Evolutionary conservation across 2,888 invertebrate genomes (phyloP).

Genomic region (Apantesis nais): DNA sequence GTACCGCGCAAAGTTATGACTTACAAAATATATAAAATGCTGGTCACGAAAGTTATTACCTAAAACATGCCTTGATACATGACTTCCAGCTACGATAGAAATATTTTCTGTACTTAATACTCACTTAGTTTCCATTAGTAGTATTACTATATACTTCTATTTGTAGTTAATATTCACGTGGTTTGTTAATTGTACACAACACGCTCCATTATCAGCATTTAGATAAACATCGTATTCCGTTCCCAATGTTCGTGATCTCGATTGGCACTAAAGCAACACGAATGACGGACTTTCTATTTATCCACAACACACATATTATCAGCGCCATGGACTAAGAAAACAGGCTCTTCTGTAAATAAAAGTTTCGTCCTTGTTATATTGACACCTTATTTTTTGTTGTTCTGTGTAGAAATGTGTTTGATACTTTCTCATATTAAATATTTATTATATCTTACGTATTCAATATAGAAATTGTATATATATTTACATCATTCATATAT

Average conservation of each 20-base stretch:
- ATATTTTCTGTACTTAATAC: background rate
- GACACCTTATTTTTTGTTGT: background rate
- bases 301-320: conserved; percentile 13
- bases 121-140: background rate
- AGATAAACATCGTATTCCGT: conserved; percentile 58
- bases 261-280: conserved; percentile 41
- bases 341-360: conserved; percentile 4
- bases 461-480: background rate
- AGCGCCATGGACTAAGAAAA: conserved; percentile 10
- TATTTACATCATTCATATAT: background rate
- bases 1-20: background rate
- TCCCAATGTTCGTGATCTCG: conserved; percentile 50
- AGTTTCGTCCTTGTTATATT: conserved; percentile 1
- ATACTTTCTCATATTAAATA: background rate
- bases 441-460: background rate
- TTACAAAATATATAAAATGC: background rate
- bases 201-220: conserved; percentile 53
- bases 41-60: background rate
- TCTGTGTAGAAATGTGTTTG: background rate
- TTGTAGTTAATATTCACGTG: conserved; percentile 9
- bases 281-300: conserved; percentile 30
- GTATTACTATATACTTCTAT: background rate
- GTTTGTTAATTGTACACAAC: conserved; percentile 47
- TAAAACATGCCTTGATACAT: background rate
- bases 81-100: background rate